phyloP scores from a whole-genome alignment of 2,113 vertebrate species.

The Prietella phreatophila region DNA sequence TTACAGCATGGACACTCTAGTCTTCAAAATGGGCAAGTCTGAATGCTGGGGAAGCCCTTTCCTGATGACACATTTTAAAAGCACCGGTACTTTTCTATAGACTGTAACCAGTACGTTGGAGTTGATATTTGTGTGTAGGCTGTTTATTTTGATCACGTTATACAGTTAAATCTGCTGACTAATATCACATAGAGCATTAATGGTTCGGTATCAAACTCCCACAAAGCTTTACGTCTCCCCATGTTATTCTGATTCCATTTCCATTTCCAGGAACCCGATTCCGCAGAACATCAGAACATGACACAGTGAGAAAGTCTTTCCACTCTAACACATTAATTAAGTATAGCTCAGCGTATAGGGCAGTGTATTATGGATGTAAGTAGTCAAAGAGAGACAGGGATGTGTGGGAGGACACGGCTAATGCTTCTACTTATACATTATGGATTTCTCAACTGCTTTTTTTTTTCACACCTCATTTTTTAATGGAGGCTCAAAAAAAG shows the following conservation, averaged over 20 bases:
- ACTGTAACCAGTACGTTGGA: neutral
- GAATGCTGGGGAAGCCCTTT: neutral
- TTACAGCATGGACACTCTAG: neutral
- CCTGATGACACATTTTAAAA: neutral
- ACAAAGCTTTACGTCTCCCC: neutral
- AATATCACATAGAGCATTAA: neutral
- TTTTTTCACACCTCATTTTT: neutral
- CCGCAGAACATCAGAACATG: neutral
- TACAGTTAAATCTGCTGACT: neutral
- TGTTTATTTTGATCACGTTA: neutral
- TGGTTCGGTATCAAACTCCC: neutral
- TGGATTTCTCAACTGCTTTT: neutral
- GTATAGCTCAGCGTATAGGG: neutral
- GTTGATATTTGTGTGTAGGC: neutral
- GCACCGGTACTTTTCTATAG: neutral
- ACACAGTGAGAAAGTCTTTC: neutral
- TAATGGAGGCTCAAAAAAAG: neutral
- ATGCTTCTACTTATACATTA: conserved; percentile 6
- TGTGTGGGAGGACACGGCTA: neutral
- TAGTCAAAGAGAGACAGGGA: neutral
- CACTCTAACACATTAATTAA: neutral
- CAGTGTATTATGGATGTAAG: neutral
- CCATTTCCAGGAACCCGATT: neutral
- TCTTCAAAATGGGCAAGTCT: neutral
- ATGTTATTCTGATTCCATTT: neutral